Evolutionary conservation across 2,888 invertebrate species (phyloP), one percentile per base, ranked within the genome.

Genomic region (Tineola bisselliella): DNA sequence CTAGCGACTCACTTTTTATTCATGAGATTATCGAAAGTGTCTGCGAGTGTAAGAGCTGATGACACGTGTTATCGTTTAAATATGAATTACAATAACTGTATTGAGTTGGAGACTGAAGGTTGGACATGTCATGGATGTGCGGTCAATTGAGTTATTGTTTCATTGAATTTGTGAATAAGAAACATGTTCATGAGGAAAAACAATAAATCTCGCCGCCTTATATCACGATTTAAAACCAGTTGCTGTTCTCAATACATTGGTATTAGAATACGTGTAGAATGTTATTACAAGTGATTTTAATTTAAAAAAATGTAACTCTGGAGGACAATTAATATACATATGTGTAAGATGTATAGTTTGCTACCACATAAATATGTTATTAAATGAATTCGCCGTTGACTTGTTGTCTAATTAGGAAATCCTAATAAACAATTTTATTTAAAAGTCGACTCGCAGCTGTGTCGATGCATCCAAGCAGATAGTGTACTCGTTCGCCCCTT

Each of bases 1-100:
- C 64, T 71, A 75, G 73, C 74, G 73, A 72, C 71, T 72, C 68
- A 71, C 71, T 77, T 76, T 74, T 77, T 79, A 79, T 79, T 79
- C 79, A 78, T 75, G 71, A 73, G 69, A 72, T 73, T 73, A 68
- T 74, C 73, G 72, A 70, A 76, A 74, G 74, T 79, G 77, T 76
- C 76, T 75, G 73, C 74, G 73, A 65, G 64, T 68, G 64, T 60
- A 62, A 18, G 59, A 33, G 60, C 10, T 15, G 3, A 5, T 10
- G 44, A 31, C 59, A 12, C 48, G 48, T 59, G 56, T 15, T 48
- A 48, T 58, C 33, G 33, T 33, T 58, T 58, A 12, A 58, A 58
- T 58, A 33, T 17, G 25, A 25, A 6, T 25, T 25, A 25, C 25
- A 25, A 25, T 25, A 25, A 25, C 6, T 4, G 25, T 25, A 4